Conservation (phyloP, 2,113 vertebrate species). For the Dasyurus viverrinus region DNA sequence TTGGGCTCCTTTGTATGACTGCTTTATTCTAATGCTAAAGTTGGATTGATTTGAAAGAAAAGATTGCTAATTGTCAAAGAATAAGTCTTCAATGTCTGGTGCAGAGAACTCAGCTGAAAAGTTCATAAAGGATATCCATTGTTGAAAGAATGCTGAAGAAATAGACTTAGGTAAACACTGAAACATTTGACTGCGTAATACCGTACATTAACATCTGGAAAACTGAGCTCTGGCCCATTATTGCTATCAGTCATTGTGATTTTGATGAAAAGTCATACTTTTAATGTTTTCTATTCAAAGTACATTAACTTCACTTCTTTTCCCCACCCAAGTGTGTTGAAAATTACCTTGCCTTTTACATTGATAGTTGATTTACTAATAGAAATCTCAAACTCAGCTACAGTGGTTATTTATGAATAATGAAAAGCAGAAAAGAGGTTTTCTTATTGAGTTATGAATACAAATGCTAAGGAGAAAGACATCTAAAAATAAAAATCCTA, state of each 20-base stretch:
- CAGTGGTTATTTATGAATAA: not conserved
- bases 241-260: slow-evolving; percentile 45
- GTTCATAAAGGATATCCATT: slow-evolving; percentile 43
- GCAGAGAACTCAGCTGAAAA: slow-evolving; percentile 40
- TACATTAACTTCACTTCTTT: too few relatives aligned
- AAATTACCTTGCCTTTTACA: not conserved
- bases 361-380: not conserved
- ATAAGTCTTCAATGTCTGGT: slow-evolving; percentile 21
- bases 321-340: not conserved
- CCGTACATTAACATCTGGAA: slow-evolving; percentile 42
- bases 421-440: not conserved
- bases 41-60: slow-evolving; percentile 64
- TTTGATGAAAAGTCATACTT: not conserved
- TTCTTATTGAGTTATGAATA: not conserved
- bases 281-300: too few relatives aligned
- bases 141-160: slow-evolving; percentile 12
- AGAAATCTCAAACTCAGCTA: not conserved
- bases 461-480: not conserved
- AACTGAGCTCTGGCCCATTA: slow-evolving; percentile 51
- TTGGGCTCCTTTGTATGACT: slow-evolving; percentile 32
- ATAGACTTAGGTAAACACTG: slow-evolving; percentile 46
- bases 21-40: slow-evolving; percentile 48
- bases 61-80: slow-evolving; percentile 62
- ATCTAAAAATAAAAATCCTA: not conserved
- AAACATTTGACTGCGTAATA: slow-evolving; percentile 26